Base-by-base conservation (phyloP, 2,113 vertebrate genomes). In the Gorilla gorilla region DNA sequence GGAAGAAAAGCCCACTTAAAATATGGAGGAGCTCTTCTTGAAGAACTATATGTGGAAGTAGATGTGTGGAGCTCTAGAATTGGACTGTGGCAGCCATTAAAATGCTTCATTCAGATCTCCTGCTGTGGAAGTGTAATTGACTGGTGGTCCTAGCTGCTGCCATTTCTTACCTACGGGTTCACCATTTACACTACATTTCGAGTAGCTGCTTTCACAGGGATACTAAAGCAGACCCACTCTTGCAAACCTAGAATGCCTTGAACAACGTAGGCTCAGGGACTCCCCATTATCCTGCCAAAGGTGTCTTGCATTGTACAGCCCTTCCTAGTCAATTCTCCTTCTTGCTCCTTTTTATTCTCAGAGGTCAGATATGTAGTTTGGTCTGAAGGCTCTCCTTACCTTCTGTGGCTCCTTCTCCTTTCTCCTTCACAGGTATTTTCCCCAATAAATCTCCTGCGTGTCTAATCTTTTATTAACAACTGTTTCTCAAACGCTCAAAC, bases 101-200 rank as follows among this genome's bases (percentile, higher is more conserved):
- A 35, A 48, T 18, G 32, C 23, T 72, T 48, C 22, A 12, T 64
- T 32, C 61, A 78, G 6, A 23, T 43, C 20, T 48, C 18, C 61
- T 73, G 22, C 38, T 57, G 16, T 8, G 27, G 40, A 7, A 30
- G 45, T 9, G 23, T 25, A 57, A n/a, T 8, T 8, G 10, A 55
- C 25, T 75, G 59, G 57, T 0, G 20, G 4, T 16, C 32, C 43
- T 20, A 55, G 38, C 48, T 40, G 8, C 40, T 86, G 45, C 23
- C 32, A 50, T 52, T 32, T 30, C 13, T 4, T 17, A 23, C 7
- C 22, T 3, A 7, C 4, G 4, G n/a, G 6, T 5, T 4, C 7
- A 32, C 35, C 5, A 25, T 11, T 12, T 38, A 5, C 6, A 3
- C 9, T n/a, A 5, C 3, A 30, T 50, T 45, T 68, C 22, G 14